Conservation (phyloP, 2,113 vertebrate species). For the Desmodus rotundus region DNA sequence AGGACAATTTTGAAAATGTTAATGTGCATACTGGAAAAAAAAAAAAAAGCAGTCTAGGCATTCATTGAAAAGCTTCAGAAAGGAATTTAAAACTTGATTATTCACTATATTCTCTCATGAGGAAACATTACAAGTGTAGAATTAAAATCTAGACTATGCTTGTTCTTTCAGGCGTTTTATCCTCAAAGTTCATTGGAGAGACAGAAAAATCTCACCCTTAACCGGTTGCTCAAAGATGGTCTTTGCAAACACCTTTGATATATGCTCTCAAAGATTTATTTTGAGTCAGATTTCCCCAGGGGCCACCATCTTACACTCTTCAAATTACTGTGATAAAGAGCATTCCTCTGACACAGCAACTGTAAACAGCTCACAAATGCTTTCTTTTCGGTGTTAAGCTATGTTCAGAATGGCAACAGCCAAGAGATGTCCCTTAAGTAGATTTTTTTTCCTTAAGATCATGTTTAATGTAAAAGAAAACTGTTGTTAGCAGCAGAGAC, state of each 20-base stretch:
- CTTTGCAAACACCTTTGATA: neutral
- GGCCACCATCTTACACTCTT: neutral
- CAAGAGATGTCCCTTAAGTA: neutral
- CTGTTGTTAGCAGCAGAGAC: neutral
- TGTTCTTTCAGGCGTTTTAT: neutral
- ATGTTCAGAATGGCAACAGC: neutral
- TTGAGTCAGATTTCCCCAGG: neutral
- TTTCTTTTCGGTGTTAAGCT: neutral
- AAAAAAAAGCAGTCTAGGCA: neutral
- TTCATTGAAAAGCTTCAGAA: neutral
- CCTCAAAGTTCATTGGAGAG: neutral
- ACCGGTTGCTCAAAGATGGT: neutral
- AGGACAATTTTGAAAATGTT: neutral
- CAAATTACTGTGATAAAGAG: neutral
- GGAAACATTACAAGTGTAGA: neutral
- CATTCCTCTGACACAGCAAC: neutral
- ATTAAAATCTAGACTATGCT: neutral
- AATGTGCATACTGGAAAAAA: neutral
- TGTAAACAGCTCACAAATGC: neutral
- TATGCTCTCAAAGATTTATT: neutral
- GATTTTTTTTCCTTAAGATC: slow-evolving; percentile 23
- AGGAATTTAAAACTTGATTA: neutral
- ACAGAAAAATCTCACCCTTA: neutral
- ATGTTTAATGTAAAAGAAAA: slow-evolving; percentile 16
- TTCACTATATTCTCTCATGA: neutral